These are phyloP conservation scores for Drosophila varians DNA, from an alignment of 1,140 invertebrate genomes.

Conservation along the genomic window DNA sequence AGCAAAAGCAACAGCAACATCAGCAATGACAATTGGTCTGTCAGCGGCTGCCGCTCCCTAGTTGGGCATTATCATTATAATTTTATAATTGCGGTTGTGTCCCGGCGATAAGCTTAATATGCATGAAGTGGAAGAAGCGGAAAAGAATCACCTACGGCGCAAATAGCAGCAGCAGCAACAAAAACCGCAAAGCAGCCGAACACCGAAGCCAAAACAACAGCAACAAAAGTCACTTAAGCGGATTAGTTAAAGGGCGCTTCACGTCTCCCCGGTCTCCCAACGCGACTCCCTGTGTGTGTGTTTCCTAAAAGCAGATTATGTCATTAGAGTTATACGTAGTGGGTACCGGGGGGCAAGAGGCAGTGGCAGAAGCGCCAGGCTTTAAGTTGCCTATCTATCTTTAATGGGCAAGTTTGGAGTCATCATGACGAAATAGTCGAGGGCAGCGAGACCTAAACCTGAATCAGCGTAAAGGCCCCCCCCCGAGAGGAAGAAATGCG, in stretches of 20 bases:
- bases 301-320: conserved; percentile 80
- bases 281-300: conserved; percentile 23
- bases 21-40: conserved; percentile 71
- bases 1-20: conserved; percentile 31
- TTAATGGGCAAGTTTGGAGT: conserved; percentile 29
- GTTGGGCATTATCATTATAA: conserved; percentile 79
- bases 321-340: conserved; percentile 58
- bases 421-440: conserved; percentile 19
- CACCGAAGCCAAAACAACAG: conserved; percentile 20
- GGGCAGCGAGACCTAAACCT: conserved; percentile 4
- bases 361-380: conserved; percentile 19
- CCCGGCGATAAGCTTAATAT: conserved; percentile 78
- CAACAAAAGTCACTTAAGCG: conserved; percentile 76
- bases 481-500: conserved; percentile 18
- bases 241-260: conserved; percentile 75
- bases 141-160: conserved; percentile 28
- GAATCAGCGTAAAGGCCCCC: background rate
- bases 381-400: conserved; percentile 39
- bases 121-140: conserved; percentile 42
- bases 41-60: conserved; percentile 72
- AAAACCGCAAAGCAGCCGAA: conserved; percentile 6
- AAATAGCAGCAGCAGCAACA: conserved; percentile 32
- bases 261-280: background rate
- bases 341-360: background rate
- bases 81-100: conserved; percentile 81